A percentile compares a stretch with the other conserved stretches of the same genome.
Conservation (phyloP, 2,113 vertebrate species). For the Crotalus helleri region DNA sequence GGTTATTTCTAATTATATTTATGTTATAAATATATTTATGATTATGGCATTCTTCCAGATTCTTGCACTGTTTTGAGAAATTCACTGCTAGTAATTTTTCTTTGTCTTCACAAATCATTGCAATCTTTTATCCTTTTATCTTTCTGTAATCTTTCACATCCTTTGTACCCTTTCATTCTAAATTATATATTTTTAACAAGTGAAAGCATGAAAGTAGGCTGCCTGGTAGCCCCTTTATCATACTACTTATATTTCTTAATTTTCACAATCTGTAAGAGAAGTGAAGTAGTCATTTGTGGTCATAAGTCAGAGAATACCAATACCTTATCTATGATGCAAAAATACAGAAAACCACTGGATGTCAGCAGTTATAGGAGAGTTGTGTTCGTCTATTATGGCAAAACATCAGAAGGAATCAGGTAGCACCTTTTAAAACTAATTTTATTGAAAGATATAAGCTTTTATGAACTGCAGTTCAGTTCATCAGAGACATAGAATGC, state of each 20-base stretch:
- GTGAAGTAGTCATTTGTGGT: background rate
- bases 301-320: too few relatives aligned
- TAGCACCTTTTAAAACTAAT: background rate
- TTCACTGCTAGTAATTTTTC: background rate
- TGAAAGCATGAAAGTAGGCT: background rate
- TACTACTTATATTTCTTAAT: background rate
- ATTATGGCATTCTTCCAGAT: background rate
- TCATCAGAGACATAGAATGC: background rate
- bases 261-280: background rate
- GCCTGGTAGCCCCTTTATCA: background rate
- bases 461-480: background rate
- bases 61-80: background rate
- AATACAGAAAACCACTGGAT: background rate
- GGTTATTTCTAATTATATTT: background rate
- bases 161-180: background rate
- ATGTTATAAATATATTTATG: background rate
- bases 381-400: background rate
- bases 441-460: background rate
- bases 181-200: background rate
- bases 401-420: background rate
- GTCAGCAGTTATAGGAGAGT: background rate
- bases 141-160: background rate
- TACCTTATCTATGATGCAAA: background rate
- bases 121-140: background rate
- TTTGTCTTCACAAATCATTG: background rate